A percentile compares a stretch with the other conserved stretches of the same genome.
These are phyloP conservation scores for Hirtodrosophila histrioides DNA, from an alignment of 2,888 invertebrate genomes.

Conservation along the genomic window DNA sequence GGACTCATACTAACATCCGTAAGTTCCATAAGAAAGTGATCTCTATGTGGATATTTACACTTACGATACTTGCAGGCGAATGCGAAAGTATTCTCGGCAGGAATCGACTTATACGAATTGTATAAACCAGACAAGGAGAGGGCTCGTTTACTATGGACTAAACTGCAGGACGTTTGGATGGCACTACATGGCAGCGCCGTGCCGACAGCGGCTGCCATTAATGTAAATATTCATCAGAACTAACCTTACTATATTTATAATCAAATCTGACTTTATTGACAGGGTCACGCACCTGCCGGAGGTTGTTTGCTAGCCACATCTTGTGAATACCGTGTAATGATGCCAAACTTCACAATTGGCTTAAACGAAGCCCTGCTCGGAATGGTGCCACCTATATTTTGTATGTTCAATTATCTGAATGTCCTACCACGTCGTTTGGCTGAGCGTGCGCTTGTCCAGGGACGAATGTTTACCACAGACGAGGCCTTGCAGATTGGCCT, in stretches of 20 bases:
- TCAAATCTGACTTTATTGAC: constrained; percentile 1
- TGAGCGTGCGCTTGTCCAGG: constrained; percentile 90
- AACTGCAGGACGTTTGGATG: constrained; percentile 92
- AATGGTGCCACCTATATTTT: constrained; percentile 91
- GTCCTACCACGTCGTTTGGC: constrained; percentile 88
- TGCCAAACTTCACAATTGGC: constrained; percentile 92
- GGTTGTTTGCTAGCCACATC: constrained; percentile 92
- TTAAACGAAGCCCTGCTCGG: constrained; percentile 94
- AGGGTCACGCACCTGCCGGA: constrained; percentile 93
- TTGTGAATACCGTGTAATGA: constrained; percentile 94
- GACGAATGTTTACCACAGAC: constrained; percentile 89
- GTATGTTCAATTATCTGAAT: constrained; percentile 86
- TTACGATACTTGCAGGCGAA: constrained; percentile 43
- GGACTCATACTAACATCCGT: constrained; percentile 93
- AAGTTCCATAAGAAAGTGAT: constrained; percentile 8
- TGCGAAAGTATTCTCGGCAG: constrained; percentile 89
- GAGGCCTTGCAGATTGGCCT: constrained; percentile 91
- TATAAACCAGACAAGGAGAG: constrained; percentile 90
- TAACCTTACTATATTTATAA: background rate
- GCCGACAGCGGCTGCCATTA: constrained; percentile 92
- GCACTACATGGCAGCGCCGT: constrained; percentile 89
- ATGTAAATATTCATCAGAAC: constrained; percentile 85
- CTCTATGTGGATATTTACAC: background rate
- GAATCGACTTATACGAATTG: constrained; percentile 94
- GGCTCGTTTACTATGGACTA: constrained; percentile 88